Evolutionary conservation across 2,888 invertebrate species (phyloP), one percentile per base, ranked within the genome.

Genomic region (Cataglyphis livida): DNA sequence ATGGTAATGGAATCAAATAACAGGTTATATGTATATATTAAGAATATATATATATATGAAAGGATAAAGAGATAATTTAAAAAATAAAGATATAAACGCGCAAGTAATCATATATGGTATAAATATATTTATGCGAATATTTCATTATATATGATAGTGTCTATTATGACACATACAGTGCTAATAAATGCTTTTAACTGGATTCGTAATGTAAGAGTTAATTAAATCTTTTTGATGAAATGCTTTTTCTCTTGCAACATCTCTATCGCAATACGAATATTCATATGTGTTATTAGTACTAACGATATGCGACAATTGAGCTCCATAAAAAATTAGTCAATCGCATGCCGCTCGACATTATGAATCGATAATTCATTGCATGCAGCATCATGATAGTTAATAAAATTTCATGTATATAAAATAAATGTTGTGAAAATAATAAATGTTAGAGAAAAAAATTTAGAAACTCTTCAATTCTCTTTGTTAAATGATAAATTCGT

Each of bases 41-140:
- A 48, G 25, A 25, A 44, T 15, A 9, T n/a, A 32, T 32, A 32
- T 32, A 59, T 70, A 25, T 12, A 25, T 9, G 10, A 25, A 6
- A 68, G n/a, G 28, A 41, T 32, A 6, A 6, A 32, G 32, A 32
- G 10, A 61, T 15, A 32, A 18, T 7, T 51, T 51, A 15, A 59
- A 6, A 28, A 44, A 61, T 74, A 21, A 25, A 82, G 7, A 6
- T 7, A 51, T 18, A 76, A 68, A 44, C 12, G 7, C 6, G 18
- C 59, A n/a, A 15, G 12, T 54, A 35, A 25, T 73, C 76, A 66
- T 81, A 75, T 84, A 83, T 88, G 81, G 83, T 89, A 89, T 89
- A 89, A 89, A 89, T 89, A 89, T 89, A 89, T 89, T 89, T 87
- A 84, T 88, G 82, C 83, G 84, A 85, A 88, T 85, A 84, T 85